phyloP scores from a whole-genome alignment of 2,797 vertebrate genomes.

The Mus caroli region DNA sequence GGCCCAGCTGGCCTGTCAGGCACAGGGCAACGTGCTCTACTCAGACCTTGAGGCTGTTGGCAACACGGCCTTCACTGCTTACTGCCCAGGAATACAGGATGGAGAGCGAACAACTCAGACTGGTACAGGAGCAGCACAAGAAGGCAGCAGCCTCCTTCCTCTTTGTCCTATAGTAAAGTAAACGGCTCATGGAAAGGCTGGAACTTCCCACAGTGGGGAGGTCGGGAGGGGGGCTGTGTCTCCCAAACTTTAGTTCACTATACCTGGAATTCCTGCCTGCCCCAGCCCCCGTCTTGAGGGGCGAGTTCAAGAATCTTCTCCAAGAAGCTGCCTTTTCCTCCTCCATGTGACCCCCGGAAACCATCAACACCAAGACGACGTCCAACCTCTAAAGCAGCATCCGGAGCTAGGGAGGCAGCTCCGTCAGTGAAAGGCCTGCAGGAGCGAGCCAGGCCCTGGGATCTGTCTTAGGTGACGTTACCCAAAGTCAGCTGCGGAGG shows the following conservation, averaged over 20 bases:
- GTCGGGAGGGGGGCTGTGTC: not conserved
- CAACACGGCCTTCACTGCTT: not conserved
- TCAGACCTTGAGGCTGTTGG: not conserved
- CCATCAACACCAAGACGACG: not conserved
- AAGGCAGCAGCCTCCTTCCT: not conserved
- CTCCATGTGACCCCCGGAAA: not conserved
- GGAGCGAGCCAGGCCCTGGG: not conserved
- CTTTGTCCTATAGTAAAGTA: not conserved
- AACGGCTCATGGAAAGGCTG: not conserved
- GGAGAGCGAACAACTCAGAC: not conserved
- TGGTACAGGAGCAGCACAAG: not conserved
- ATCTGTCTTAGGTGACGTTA: too few species aligned
- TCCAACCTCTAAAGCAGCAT: not conserved
- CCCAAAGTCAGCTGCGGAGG: not conserved
- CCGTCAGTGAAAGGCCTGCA: not conserved
- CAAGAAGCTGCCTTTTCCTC: not conserved
- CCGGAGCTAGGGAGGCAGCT: not conserved
- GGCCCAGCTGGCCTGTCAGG: not conserved
- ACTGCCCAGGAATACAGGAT: not conserved
- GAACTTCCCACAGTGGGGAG: not conserved
- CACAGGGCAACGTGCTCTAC: not conserved
- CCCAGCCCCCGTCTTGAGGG: not conserved
- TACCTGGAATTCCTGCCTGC: not conserved
- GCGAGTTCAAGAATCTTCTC: not conserved
- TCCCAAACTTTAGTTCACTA: not conserved